These are phyloP conservation scores for Eristalinus sepulchralis DNA, from an alignment of 2,888 invertebrate genomes.

Conservation along the genomic window DNA sequence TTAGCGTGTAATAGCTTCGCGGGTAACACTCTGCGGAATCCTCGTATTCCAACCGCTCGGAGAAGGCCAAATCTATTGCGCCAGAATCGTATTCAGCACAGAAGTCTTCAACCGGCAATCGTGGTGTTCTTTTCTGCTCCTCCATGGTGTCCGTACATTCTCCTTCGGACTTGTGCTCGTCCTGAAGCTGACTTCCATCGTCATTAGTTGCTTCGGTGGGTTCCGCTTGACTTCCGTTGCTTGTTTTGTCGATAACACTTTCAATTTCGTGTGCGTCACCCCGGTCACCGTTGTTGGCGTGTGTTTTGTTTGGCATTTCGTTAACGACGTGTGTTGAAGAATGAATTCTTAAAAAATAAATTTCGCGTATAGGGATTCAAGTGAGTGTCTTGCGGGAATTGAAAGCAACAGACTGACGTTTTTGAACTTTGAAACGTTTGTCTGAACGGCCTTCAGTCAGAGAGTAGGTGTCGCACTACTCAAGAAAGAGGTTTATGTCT, in stretches of 20 bases:
- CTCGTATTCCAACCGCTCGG: slow-evolving; percentile 75
- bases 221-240: slow-evolving; percentile 4
- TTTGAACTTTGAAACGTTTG: background rate
- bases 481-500: background rate
- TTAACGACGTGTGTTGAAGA: background rate
- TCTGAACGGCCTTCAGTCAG: background rate
- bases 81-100: slow-evolving; percentile 74
- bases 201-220: background rate
- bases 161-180: background rate
- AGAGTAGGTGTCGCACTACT: too few relatives aligned
- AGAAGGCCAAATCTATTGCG: slow-evolving; percentile 78
- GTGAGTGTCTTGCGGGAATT: too few relatives aligned
- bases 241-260: background rate
- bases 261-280: background rate
- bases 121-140: background rate
- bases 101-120: slow-evolving; percentile 71
- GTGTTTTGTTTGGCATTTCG: background rate
- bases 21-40: slow-evolving; percentile 85
- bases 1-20: slow-evolving; percentile 85
- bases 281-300: background rate
- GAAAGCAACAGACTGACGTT: too few relatives aligned
- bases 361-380: too few relatives aligned
- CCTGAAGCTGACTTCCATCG: background rate
- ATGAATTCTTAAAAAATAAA: too few relatives aligned
- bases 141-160: background rate